Percentiles rank a stretch among this genome's conserved stretches.
Evolutionary conservation across 2,797 vertebrate genomes (phyloP).

Genomic region (Delichon dasypus): DNA sequence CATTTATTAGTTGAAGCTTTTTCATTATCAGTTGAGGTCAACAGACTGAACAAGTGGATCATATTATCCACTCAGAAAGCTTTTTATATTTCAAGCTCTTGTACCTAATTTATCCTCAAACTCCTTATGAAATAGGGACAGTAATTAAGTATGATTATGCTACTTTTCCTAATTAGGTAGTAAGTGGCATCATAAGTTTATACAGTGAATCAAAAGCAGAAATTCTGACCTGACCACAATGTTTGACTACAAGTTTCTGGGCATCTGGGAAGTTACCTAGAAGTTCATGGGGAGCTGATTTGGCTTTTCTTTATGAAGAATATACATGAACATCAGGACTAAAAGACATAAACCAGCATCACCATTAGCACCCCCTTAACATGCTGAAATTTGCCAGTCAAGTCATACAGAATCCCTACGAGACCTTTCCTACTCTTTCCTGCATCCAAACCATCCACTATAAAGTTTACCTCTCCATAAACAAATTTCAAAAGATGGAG

Average conservation of each 20-base stretch:
- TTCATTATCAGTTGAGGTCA: constrained; percentile 23
- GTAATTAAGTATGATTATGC: constrained; percentile 36
- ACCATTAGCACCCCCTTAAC: background rate
- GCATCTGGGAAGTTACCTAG: background rate
- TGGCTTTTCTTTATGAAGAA: background rate
- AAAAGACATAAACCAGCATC: background rate
- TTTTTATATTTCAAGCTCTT: constrained; percentile 28
- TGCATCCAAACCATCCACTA: background rate
- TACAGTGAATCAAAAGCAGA: background rate
- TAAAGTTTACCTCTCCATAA: background rate
- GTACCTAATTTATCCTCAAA: constrained; percentile 9
- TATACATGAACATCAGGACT: background rate
- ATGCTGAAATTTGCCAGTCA: background rate
- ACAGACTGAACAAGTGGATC: constrained; percentile 9
- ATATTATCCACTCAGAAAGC: constrained; percentile 1
- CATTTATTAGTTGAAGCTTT: constrained; percentile 3
- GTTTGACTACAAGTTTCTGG: background rate
- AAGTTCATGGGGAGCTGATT: background rate
- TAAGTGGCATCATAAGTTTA: background rate
- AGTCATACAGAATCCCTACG: background rate
- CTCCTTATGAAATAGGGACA: background rate
- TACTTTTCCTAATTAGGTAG: constrained; percentile 33
- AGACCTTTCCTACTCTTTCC: background rate
- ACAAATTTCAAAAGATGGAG: background rate
- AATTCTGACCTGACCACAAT: background rate